Evolutionary conservation across 2,888 invertebrate species (phyloP).

Genomic region (Tinea semifulvella): DNA sequence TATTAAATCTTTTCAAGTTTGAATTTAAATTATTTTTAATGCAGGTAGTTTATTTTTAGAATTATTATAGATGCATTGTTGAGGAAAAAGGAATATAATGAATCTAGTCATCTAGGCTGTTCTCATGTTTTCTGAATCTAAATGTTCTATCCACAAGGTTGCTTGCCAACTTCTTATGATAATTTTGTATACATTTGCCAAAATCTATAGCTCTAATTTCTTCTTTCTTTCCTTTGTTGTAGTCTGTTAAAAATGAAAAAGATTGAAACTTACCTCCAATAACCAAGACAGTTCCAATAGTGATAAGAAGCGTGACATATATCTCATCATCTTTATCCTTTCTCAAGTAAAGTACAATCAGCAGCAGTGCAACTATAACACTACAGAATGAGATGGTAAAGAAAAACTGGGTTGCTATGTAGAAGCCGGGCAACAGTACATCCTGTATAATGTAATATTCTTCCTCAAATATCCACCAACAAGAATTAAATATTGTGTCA

Average conservation of each 20-base stretch:
- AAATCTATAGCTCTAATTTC: too few relatives aligned
- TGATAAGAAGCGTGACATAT: slow-evolving; percentile 76
- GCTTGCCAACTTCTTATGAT: too few relatives aligned
- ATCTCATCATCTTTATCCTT: slow-evolving; percentile 81
- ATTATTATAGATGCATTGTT: too few relatives aligned
- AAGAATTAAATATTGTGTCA: slow-evolving; percentile 83
- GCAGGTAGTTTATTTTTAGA: too few relatives aligned
- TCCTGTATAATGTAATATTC: slow-evolving; percentile 95
- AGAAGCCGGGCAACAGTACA: slow-evolving; percentile 89
- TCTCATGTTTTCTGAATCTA: too few relatives aligned
- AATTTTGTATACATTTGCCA: too few relatives aligned
- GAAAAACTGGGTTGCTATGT: slow-evolving; percentile 93
- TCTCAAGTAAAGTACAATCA: slow-evolving; percentile 77
- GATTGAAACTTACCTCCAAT: slow-evolving; percentile 64
- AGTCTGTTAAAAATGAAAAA: neutral
- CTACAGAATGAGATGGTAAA: slow-evolving; percentile 89
- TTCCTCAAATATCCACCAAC: slow-evolving; percentile 98
- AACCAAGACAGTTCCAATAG: slow-evolving; percentile 77
- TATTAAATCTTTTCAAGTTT: too few relatives aligned
- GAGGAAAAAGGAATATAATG: too few relatives aligned
- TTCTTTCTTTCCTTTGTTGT: too few relatives aligned
- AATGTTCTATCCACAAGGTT: too few relatives aligned
- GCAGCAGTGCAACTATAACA: slow-evolving; percentile 76
- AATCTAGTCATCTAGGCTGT: too few relatives aligned
- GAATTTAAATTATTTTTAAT: too few relatives aligned